Percentiles rank a stretch among this genome's conserved stretches.
Conservation (phyloP, 2,888 invertebrate genomes). For the Pammene fasciana region DNA sequence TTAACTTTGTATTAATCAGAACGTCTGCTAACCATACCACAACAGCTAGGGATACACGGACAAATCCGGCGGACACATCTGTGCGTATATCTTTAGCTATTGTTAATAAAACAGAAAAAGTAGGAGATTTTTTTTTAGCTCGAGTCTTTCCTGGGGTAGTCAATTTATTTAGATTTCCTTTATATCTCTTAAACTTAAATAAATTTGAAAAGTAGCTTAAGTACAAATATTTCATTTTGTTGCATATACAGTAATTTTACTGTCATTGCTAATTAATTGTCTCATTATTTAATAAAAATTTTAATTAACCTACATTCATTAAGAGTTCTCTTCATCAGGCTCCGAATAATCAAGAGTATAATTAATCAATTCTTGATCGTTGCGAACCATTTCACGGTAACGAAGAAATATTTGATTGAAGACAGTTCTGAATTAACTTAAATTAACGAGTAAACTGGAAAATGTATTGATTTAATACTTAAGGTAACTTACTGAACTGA, state of each 20-base stretch:
- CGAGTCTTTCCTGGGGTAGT: no score
- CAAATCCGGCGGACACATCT: no score
- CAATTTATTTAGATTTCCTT: no score
- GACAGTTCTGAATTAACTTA: background rate
- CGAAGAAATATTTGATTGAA: background rate
- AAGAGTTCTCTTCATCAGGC: background rate
- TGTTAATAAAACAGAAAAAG: no score
- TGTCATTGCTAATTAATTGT: background rate
- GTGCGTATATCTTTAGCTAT: no score
- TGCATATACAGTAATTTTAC: background rate
- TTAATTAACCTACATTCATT: background rate
- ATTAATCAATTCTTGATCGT: conserved; percentile 9
- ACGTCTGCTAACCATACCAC: no score
- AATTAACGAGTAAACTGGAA: background rate
- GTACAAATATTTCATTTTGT: background rate
- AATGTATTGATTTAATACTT: background rate
- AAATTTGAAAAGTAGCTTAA: no score
- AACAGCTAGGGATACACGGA: no score
- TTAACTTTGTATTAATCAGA: no score
- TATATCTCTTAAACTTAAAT: no score
- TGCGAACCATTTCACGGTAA: background rate
- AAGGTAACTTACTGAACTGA: no score
- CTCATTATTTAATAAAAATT: background rate
- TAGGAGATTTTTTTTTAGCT: no score
- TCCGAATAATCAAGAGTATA: background rate